Conservation (phyloP, 64 coral and sea anemone species). For the Acropora yongei region DNA sequence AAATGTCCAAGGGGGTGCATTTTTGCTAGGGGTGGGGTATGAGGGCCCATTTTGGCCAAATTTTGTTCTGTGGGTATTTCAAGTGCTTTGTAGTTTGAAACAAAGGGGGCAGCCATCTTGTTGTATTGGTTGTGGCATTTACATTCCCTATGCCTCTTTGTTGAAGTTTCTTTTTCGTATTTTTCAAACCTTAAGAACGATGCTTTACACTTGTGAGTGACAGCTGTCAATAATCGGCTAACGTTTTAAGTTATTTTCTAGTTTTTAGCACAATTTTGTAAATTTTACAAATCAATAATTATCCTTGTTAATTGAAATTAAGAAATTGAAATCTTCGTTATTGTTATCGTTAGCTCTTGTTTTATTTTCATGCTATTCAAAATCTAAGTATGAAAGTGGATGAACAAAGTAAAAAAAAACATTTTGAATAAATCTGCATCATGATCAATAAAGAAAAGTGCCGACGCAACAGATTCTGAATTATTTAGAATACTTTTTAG, state of each 20-base stretch:
- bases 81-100: neutral
- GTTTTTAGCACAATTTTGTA: too few species aligned
- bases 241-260: neutral
- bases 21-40: conserved; percentile 68
- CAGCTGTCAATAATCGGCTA: conserved; percentile 37
- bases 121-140: neutral
- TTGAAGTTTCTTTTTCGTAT: neutral
- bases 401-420: too few species aligned
- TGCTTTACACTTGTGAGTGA: conserved; percentile 21
- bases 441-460: too few species aligned
- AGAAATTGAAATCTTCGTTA: too few species aligned
- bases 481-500: too few species aligned
- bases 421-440: too few species aligned
- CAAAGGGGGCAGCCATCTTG: conserved; percentile 77
- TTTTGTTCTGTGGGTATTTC: conserved; percentile 7
- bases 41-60: conserved; percentile 40
- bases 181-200: neutral
- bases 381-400: too few species aligned
- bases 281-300: too few species aligned
- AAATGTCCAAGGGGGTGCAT: conserved; percentile 24
- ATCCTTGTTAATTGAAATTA: too few species aligned
- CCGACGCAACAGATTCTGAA: too few species aligned
- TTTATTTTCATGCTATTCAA: too few species aligned
- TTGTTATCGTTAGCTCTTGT: too few species aligned
- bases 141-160: neutral